Evolutionary conservation across 2,113 vertebrate species (phyloP).

Genomic region (Nannobrachium achirus): DNA sequence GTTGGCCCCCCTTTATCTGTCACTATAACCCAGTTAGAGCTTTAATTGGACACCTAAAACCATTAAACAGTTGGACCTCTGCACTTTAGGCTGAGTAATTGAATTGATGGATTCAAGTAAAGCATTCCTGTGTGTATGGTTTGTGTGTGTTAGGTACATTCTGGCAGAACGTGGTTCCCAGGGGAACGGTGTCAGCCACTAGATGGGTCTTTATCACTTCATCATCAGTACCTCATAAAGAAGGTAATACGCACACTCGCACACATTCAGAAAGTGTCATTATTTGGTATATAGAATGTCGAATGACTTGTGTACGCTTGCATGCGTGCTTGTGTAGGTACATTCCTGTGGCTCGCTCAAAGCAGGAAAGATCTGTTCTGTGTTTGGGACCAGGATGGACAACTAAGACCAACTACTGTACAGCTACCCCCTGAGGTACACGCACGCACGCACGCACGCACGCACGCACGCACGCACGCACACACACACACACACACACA

Average conservation of each 20-base stretch:
- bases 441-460: no score
- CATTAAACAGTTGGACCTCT: no score
- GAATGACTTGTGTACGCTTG: not conserved
- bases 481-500: no score
- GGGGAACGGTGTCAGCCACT: constrained; percentile 92
- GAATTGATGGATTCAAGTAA: no score
- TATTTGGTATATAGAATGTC: no score
- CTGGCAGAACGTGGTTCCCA: constrained; percentile 90
- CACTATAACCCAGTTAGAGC: no score
- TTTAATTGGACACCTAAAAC: no score
- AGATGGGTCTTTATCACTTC: constrained; percentile 93
- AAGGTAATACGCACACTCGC: constrained; percentile 76
- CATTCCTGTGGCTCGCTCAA: constrained; percentile 93
- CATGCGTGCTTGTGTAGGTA: constrained; percentile 75
- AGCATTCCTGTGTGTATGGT: not conserved
- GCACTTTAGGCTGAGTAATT: no score
- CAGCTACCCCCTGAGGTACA: constrained; percentile 84
- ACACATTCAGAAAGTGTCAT: not conserved
- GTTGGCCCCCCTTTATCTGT: no score
- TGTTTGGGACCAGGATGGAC: constrained; percentile 86
- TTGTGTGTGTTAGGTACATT: constrained; percentile 84
- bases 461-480: no score
- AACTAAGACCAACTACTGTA: constrained; percentile 89
- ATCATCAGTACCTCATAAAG: constrained; percentile 85
- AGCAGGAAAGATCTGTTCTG: constrained; percentile 95